These are phyloP conservation scores for Paramormyrops hopkinsi DNA, from an alignment of 2,797 vertebrate species.

Conservation along the genomic window DNA sequence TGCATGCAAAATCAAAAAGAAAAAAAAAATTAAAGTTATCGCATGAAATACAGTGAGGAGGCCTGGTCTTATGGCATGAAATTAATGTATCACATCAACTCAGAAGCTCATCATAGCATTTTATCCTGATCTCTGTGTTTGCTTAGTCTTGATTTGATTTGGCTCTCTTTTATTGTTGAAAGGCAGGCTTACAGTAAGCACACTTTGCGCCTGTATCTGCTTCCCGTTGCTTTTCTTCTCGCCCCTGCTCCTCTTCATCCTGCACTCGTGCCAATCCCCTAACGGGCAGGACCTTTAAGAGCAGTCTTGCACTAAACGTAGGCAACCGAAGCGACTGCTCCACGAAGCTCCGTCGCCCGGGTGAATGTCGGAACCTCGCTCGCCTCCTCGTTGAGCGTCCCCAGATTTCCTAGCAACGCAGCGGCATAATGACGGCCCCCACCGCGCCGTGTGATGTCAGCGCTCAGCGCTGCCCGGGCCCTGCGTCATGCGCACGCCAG, in stretches of 20 bases:
- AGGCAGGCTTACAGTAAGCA: not conserved
- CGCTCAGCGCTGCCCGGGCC: not conserved
- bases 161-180: not conserved
- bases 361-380: conserved; percentile 16
- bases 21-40: conserved; percentile 42
- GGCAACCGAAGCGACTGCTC: conserved; percentile 20
- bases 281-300: conserved; percentile 42
- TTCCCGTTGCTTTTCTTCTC: not conserved
- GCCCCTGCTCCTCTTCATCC: conserved; percentile 12
- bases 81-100: conserved; percentile 24
- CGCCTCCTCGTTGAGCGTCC: not conserved
- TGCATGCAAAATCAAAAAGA: conserved; percentile 44
- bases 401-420: not conserved
- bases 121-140: conserved; percentile 34
- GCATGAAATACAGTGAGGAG: conserved; percentile 45
- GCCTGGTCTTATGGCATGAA: conserved; percentile 38
- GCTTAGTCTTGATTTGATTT: conserved; percentile 6
- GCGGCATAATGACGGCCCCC: not conserved
- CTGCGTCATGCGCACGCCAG: not conserved
- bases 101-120: not conserved
- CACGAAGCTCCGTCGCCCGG: not conserved
- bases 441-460: not conserved
- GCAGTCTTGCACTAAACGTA: conserved; percentile 49
- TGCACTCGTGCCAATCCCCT: conserved; percentile 55
- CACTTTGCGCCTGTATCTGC: not conserved